Conservation (phyloP, 2,888 invertebrate genomes). For the Microctonus hyperodae region DNA sequence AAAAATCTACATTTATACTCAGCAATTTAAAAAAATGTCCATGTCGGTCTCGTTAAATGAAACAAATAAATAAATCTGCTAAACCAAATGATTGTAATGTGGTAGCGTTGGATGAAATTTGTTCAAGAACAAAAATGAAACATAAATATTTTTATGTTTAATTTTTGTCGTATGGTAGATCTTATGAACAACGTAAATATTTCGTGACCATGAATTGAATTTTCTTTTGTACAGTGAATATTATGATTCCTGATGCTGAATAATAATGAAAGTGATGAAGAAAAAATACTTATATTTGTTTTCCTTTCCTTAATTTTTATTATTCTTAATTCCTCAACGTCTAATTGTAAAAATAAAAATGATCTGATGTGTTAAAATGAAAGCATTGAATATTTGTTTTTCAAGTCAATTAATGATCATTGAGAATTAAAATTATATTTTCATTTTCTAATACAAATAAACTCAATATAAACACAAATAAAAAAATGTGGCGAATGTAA, state of each 20-base stretch:
- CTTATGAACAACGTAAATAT: no score
- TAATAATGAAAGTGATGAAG: constrained; percentile 56
- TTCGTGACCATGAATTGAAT: constrained; percentile 54
- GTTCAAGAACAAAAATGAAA: neutral
- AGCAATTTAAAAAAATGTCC: constrained; percentile 7
- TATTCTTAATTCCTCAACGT: neutral
- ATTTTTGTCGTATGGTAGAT: constrained; percentile 31
- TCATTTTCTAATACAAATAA: no score
- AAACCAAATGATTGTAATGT: constrained; percentile 21
- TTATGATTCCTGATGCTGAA: constrained; percentile 59
- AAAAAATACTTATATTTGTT: constrained; percentile 18
- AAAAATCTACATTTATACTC: constrained; percentile 34
- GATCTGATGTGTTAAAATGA: no score
- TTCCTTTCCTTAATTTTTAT: neutral
- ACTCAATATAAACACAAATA: no score
- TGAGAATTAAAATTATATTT: no score
- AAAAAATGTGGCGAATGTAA: no score
- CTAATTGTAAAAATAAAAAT: no score
- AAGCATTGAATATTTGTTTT: no score
- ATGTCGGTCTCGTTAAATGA: neutral
- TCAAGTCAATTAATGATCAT: no score
- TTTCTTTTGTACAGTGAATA: constrained; percentile 61
- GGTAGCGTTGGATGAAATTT: constrained; percentile 23
- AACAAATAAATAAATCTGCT: constrained; percentile 24
- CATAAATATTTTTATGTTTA: constrained; percentile 37